These are phyloP conservation scores for Acanthosoma haemorrhoidale DNA, from an alignment of 2,888 invertebrate genomes.

Conservation along the genomic window DNA sequence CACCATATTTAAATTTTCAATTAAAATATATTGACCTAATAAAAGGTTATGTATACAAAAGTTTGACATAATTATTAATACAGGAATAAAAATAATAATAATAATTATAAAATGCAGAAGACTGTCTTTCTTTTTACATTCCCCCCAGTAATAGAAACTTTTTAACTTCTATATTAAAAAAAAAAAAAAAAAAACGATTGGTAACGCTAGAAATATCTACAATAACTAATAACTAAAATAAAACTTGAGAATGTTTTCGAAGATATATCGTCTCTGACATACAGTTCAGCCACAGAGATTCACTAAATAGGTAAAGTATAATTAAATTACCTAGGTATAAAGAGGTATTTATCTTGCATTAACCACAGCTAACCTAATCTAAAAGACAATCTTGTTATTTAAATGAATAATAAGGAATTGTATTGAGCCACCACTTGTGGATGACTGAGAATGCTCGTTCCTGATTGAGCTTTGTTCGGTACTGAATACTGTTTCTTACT, in stretches of 20 bases:
- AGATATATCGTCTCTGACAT: background rate
- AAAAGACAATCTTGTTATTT: background rate
- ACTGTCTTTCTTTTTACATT: too few species aligned
- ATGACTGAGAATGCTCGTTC: background rate
- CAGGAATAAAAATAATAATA: too few species aligned
- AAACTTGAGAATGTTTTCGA: slow-evolving; percentile 5
- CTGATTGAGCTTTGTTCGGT: background rate
- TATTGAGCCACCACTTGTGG: background rate
- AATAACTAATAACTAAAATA: background rate
- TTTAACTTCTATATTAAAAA: background rate
- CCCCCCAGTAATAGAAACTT: too few species aligned
- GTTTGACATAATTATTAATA: too few species aligned
- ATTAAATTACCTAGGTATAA: background rate
- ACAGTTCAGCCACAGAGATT: background rate
- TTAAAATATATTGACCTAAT: too few species aligned
- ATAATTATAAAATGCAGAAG: too few species aligned
- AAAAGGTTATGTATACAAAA: too few species aligned
- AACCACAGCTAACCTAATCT: too few species aligned
- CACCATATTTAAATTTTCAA: too few species aligned
- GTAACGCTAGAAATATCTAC: background rate
- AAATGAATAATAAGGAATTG: background rate
- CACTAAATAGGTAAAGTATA: background rate
- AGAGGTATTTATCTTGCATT: too few species aligned
- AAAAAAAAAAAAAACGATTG: background rate
- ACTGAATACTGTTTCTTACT: background rate